phyloP scores from a whole-genome alignment of 2,888 invertebrate species.

The Caenorhabditis drosophilae region DNA sequence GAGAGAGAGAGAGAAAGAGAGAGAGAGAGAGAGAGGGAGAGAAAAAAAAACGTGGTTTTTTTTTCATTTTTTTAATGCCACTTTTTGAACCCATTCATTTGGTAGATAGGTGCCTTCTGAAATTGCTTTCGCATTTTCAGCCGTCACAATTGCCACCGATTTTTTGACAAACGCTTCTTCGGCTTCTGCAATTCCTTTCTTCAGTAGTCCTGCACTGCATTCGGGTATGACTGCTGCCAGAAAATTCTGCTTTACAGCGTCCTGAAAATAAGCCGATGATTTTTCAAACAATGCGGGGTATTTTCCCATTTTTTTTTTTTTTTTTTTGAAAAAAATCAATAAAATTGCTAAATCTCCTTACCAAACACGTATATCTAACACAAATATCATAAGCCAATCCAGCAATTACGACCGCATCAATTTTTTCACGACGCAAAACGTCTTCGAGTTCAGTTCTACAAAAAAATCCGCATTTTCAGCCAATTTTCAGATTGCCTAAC shows the following conservation, averaged over 20 bases:
- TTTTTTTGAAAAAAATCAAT: too few species aligned
- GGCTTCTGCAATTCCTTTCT: constrained; percentile 50
- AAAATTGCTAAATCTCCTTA: too few species aligned
- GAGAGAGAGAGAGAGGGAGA: too few species aligned
- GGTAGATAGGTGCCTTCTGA: constrained; percentile 21
- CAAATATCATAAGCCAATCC: constrained; percentile 94
- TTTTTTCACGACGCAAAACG: constrained; percentile 80
- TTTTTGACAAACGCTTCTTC: constrained; percentile 43
- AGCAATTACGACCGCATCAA: constrained; percentile 90
- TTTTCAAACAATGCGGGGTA: too few species aligned
- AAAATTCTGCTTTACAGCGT: constrained; percentile 29
- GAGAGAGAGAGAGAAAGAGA: too few species aligned
- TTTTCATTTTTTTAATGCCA: constrained; percentile 5
- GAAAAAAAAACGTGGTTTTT: too few species aligned
- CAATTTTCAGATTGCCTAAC: constrained; percentile 1
- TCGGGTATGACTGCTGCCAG: constrained; percentile 27
- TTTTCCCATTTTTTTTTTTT: too few species aligned
- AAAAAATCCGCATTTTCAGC: constrained; percentile 1
- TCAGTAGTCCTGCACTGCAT: constrained; percentile 31
- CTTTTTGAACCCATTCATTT: constrained; percentile 31
- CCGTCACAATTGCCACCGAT: constrained; percentile 46
- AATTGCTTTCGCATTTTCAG: constrained; percentile 18
- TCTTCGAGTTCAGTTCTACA: constrained; percentile 84
- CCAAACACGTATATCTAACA: constrained; percentile 73
- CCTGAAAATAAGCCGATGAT: too few species aligned